phyloP scores from a whole-genome alignment of 2,113 vertebrate genomes.

The Isichthys henryi region DNA sequence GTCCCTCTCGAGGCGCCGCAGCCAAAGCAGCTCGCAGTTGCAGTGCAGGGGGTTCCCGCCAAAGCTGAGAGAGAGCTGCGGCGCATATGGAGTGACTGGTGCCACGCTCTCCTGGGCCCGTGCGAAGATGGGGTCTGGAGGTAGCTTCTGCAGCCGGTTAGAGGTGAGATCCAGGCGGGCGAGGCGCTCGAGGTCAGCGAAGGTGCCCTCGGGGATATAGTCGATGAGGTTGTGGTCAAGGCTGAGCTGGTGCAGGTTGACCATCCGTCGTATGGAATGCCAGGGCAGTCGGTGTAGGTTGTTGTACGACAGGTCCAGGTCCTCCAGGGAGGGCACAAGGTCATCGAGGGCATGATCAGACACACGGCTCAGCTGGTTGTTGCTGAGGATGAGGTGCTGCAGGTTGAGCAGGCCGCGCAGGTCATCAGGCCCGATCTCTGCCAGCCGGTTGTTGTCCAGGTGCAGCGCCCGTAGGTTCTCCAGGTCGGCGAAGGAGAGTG shows the following conservation, averaged over 20 bases:
- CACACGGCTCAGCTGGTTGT: slow-evolving; percentile 79
- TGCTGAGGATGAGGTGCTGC: slow-evolving; percentile 89
- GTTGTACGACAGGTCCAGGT: slow-evolving; percentile 89
- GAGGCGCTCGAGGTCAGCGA: slow-evolving; percentile 70
- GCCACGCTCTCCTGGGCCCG: slow-evolving; percentile 70
- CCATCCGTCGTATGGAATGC: slow-evolving; percentile 79
- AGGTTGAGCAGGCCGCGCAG: slow-evolving; percentile 82
- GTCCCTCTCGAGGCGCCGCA: slow-evolving; percentile 75
- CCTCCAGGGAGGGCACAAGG: slow-evolving; percentile 74
- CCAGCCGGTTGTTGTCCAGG: slow-evolving; percentile 81
- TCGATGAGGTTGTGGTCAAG: slow-evolving; percentile 88
- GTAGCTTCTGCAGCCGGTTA: slow-evolving; percentile 83
- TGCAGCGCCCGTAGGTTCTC: slow-evolving; percentile 87
- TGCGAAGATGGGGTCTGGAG: slow-evolving; percentile 82
- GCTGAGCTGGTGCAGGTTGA: slow-evolving; percentile 87
- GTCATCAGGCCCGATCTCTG: slow-evolving; percentile 75
- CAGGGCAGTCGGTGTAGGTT: slow-evolving; percentile 79
- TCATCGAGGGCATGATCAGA: slow-evolving; percentile 81
- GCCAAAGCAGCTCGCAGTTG: slow-evolving; percentile 88
- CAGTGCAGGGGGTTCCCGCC: slow-evolving; percentile 89
- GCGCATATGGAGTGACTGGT: slow-evolving; percentile 67
- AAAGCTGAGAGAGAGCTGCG: slow-evolving; percentile 78
- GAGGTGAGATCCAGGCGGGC: slow-evolving; percentile 85
- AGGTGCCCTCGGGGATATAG: slow-evolving; percentile 85
- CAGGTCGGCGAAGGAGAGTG: slow-evolving; percentile 82